Evolutionary conservation across 2,888 invertebrate genomes (phyloP).

Genomic region (Dermolepida albohirtum): DNA sequence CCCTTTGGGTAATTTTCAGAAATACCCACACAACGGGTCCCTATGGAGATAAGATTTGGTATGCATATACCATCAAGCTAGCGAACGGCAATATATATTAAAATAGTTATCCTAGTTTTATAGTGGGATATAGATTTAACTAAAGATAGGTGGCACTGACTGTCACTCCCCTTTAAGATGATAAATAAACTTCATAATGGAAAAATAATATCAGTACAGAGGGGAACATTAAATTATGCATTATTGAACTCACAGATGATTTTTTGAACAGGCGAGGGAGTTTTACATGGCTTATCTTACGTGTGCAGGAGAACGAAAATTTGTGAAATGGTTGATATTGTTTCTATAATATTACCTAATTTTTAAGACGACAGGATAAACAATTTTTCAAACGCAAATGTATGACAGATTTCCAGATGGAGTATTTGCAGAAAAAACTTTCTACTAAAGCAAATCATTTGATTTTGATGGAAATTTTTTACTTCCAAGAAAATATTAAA

Average conservation of each 20-base stretch:
- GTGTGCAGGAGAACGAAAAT: slow-evolving; percentile 15
- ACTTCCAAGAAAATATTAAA: no score
- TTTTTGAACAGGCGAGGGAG: slow-evolving; percentile 24
- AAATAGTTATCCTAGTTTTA: slow-evolving; percentile 50
- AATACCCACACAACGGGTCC: slow-evolving; percentile 12
- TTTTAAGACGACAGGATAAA: no score
- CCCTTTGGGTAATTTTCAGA: slow-evolving; percentile 12
- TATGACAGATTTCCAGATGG: no score
- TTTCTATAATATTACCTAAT: no score
- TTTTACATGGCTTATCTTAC: slow-evolving; percentile 30
- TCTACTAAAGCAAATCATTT: no score
- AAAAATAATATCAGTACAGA: slow-evolving; percentile 56
- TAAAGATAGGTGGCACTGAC: slow-evolving; percentile 51
- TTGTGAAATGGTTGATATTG: neutral
- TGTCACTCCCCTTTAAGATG: slow-evolving; percentile 48
- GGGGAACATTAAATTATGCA: slow-evolving; percentile 51
- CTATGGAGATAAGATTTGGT: slow-evolving; percentile 22
- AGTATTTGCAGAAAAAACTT: no score
- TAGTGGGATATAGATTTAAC: slow-evolving; percentile 50
- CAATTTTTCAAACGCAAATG: no score
- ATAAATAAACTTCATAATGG: slow-evolving; percentile 55
- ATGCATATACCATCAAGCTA: slow-evolving; percentile 47
- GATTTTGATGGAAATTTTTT: no score
- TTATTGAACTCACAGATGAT: slow-evolving; percentile 31
- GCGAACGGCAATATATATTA: slow-evolving; percentile 49